Evolutionary conservation across 2,888 invertebrate species (phyloP).

Genomic region (Xanthia togata): DNA sequence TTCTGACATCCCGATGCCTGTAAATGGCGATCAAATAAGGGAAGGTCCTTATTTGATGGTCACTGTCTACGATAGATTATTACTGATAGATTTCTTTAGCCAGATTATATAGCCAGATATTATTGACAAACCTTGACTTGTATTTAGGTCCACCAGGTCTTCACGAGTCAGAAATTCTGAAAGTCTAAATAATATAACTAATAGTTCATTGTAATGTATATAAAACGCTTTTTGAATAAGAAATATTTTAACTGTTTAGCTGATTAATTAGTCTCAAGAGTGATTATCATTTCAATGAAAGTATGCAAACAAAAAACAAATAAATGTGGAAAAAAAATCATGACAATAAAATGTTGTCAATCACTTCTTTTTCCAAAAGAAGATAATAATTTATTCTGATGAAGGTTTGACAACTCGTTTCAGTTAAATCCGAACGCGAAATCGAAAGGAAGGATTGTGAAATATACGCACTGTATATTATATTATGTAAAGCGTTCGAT

Average conservation of each 20-base stretch:
- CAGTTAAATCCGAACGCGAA: constrained; percentile 43
- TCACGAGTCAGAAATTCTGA: neutral
- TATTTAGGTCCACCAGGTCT: neutral
- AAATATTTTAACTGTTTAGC: neutral
- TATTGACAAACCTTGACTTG: neutral
- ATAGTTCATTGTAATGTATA: neutral
- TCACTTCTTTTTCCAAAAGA: constrained; percentile 44
- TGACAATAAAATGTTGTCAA: constrained; percentile 53
- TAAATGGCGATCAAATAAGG: too few relatives aligned
- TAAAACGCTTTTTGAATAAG: too few relatives aligned
- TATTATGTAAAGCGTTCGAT: neutral
- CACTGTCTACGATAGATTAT: neutral
- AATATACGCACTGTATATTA: constrained; percentile 1
- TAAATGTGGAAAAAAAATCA: constrained; percentile 25
- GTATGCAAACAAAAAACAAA: constrained; percentile 27
- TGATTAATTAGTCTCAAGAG: neutral
- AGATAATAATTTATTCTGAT: constrained; percentile 62
- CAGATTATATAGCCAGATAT: neutral
- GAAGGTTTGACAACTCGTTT: constrained; percentile 61
- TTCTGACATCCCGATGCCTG: neutral
- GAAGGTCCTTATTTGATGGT: too few relatives aligned
- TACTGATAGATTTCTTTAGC: too few relatives aligned
- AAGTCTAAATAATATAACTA: neutral
- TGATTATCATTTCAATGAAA: constrained; percentile 1
- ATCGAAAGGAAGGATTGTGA: constrained; percentile 45